These are phyloP conservation scores for Perdita meconis DNA, from an alignment of 2,888 invertebrate genomes.

Conservation along the genomic window DNA sequence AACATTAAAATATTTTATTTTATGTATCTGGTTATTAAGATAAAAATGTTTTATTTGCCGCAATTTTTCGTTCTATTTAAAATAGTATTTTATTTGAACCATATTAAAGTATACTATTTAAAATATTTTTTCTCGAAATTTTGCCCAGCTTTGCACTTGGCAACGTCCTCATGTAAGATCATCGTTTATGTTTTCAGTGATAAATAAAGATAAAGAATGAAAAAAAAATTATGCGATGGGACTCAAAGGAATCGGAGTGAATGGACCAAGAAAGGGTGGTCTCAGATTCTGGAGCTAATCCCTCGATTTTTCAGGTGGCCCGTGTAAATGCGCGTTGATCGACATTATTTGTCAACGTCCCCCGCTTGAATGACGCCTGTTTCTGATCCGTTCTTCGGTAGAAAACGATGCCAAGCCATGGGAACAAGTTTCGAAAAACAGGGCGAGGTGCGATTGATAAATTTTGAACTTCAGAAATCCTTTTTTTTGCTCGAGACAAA, in stretches of 20 bases:
- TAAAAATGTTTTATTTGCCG: too few relatives aligned
- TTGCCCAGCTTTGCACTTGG: too few relatives aligned
- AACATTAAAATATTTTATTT: too few relatives aligned
- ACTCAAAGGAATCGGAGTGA: slow-evolving; percentile 12
- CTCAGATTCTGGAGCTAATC: slow-evolving; percentile 69
- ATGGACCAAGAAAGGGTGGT: slow-evolving; percentile 34
- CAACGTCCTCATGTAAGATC: too few relatives aligned
- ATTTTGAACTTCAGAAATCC: slow-evolving; percentile 41
- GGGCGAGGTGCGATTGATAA: slow-evolving; percentile 54
- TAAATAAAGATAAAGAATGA: slow-evolving; percentile 13
- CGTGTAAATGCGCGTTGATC: slow-evolving; percentile 44
- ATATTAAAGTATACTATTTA: too few relatives aligned
- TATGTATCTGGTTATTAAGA: too few relatives aligned
- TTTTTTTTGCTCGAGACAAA: slow-evolving; percentile 44
- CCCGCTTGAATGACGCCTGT: slow-evolving; percentile 55
- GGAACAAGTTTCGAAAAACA: slow-evolving; percentile 27
- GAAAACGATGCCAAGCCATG: slow-evolving; percentile 28
- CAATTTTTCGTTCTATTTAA: too few relatives aligned
- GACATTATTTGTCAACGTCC: slow-evolving; percentile 69
- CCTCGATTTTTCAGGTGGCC: slow-evolving; percentile 78
- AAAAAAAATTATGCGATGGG: neutral
- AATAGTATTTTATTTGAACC: too few relatives aligned
- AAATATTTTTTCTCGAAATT: too few relatives aligned
- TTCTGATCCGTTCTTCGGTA: slow-evolving; percentile 35
- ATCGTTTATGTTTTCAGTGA: neutral